phyloP scores from a whole-genome alignment of 2,797 vertebrate species.

The Prionace glauca region DNA sequence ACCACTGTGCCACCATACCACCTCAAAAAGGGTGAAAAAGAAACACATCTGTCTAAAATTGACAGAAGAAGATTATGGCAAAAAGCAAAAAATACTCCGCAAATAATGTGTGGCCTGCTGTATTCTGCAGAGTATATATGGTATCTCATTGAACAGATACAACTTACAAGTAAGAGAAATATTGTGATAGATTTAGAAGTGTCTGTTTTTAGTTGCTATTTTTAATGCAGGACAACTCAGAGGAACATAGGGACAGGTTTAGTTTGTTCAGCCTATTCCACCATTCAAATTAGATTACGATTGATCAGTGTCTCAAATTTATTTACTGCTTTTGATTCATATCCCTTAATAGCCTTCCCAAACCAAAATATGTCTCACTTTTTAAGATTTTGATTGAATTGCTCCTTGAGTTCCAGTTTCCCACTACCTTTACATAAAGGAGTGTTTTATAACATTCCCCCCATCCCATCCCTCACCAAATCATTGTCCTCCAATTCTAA shows the following conservation, averaged over 20 bases:
- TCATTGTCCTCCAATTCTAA: no score
- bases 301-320: not conserved
- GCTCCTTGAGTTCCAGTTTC: not conserved
- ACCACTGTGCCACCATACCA: no score
- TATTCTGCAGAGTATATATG: not conserved
- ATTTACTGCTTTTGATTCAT: no score
- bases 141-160: not conserved
- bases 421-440: no score
- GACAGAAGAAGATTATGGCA: not conserved
- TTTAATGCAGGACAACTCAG: not conserved
- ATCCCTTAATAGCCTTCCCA: not conserved
- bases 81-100: not conserved
- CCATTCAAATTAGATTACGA: not conserved
- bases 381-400: not conserved
- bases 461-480: no score
- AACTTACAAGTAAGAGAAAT: not conserved
- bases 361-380: not conserved
- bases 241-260: not conserved
- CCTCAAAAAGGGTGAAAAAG: not conserved
- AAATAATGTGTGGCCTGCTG: not conserved
- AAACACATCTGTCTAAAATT: not conserved
- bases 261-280: not conserved
- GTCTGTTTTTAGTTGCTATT: not conserved
- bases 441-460: no score
- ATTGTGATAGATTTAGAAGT: not conserved